These are phyloP conservation scores for Nomada ruficornis DNA, from an alignment of 2,888 invertebrate genomes.

Conservation along the genomic window DNA sequence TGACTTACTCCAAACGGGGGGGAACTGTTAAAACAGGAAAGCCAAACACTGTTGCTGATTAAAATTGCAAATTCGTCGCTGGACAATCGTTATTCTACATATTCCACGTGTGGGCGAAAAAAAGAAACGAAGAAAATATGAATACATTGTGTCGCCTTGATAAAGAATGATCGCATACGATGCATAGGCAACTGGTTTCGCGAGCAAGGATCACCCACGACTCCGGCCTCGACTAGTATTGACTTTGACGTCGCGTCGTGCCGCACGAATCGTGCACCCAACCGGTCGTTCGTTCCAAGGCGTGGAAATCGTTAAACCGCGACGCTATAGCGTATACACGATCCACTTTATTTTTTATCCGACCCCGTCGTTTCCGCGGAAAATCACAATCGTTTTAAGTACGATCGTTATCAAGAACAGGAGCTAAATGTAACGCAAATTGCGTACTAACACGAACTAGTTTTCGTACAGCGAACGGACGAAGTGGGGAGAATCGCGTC, in stretches of 20 bases:
- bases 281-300: neutral
- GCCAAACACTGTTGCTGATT: conserved; percentile 1
- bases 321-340: neutral
- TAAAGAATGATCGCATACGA: neutral
- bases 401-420: neutral
- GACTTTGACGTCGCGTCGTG: neutral
- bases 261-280: neutral
- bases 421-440: neutral
- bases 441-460: neutral
- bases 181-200: conserved; percentile 15
- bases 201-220: conserved; percentile 3
- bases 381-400: neutral
- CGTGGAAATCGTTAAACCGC: neutral
- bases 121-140: too few relatives aligned
- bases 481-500: neutral
- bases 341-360: neutral
- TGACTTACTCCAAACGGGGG: neutral
- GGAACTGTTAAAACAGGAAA: conserved; percentile 46
- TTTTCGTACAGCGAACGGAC: neutral
- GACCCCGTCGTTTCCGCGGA: neutral
- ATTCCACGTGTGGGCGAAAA: neutral
- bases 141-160: neutral
- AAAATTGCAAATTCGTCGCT: conserved; percentile 28
- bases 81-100: neutral
- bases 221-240: neutral